These are phyloP conservation scores for Astyanax mexicanus DNA, from an alignment of 2,797 vertebrate genomes.

Conservation along the genomic window DNA sequence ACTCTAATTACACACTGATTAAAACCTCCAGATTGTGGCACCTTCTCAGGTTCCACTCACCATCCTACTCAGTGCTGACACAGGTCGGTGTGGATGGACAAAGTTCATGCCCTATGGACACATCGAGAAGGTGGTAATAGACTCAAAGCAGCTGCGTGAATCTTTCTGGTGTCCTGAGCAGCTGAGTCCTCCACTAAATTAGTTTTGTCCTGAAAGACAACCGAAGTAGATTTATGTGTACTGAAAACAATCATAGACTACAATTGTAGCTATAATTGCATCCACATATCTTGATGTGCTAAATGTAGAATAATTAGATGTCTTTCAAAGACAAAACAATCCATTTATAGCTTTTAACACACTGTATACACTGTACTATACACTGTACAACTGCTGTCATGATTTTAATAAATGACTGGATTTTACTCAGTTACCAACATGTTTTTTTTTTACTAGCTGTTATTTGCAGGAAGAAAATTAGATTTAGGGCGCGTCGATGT, in stretches of 20 bases:
- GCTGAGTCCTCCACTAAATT: slow-evolving; percentile 50
- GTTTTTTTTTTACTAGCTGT: too few relatives aligned
- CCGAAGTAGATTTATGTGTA: background rate
- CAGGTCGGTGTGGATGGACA: slow-evolving; percentile 38
- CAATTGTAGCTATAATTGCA: background rate
- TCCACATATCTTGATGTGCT: background rate
- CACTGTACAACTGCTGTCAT: too few relatives aligned
- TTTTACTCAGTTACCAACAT: too few relatives aligned
- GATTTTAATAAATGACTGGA: too few relatives aligned
- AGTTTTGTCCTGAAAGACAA: background rate
- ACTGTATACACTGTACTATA: too few relatives aligned
- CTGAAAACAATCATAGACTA: background rate
- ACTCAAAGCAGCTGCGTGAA: slow-evolving; percentile 61
- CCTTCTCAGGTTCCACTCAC: slow-evolving; percentile 57
- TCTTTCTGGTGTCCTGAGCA: slow-evolving; percentile 51
- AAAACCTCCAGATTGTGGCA: slow-evolving; percentile 36
- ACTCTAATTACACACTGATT: slow-evolving; percentile 55
- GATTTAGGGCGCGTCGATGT: too few relatives aligned
- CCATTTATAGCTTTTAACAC: too few relatives aligned
- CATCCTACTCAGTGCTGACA: slow-evolving; percentile 58
- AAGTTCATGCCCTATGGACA: slow-evolving; percentile 59
- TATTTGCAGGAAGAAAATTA: too few relatives aligned
- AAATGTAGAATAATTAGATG: background rate
- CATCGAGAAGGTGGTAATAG: slow-evolving; percentile 71
- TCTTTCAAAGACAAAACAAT: background rate